phyloP scores from a whole-genome alignment of 1,140 invertebrate genomes.

The Euura saliciscinereae region DNA sequence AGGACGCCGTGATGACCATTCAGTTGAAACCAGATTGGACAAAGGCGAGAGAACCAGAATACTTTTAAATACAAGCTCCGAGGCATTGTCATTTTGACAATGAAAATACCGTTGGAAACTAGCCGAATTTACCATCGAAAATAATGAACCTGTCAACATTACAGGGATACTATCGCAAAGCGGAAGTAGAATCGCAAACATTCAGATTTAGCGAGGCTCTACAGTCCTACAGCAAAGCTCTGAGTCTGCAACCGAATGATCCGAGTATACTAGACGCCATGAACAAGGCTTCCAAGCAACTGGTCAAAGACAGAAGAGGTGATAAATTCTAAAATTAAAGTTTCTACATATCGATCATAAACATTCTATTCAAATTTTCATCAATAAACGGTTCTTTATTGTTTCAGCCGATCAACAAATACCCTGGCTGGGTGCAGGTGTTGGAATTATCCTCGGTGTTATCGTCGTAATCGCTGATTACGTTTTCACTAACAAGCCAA shows the following conservation, averaged over 20 bases:
- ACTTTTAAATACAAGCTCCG: constrained; percentile 8
- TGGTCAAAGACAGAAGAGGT: constrained; percentile 64
- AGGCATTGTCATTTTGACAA: not conserved
- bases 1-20: constrained; percentile 80
- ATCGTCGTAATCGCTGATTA: constrained; percentile 74
- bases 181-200: constrained; percentile 76
- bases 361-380: too few species aligned
- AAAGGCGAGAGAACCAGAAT: constrained; percentile 65
- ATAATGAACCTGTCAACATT: constrained; percentile 34
- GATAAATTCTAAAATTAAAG: constrained; percentile 13
- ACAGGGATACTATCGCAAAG: constrained; percentile 81
- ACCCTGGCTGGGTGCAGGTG: constrained; percentile 76
- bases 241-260: constrained; percentile 74
- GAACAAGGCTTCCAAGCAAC: constrained; percentile 65
- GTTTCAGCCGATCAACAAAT: constrained; percentile 72
- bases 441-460: constrained; percentile 76
- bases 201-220: constrained; percentile 73
- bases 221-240: constrained; percentile 72
- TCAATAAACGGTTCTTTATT: constrained; percentile 15
- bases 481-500: constrained; percentile 69
- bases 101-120: constrained; percentile 12
- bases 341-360: not conserved
- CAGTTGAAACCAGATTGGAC: constrained; percentile 78
- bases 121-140: constrained; percentile 8
- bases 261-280: constrained; percentile 69